Base-by-base conservation (phyloP, 2,797 vertebrate genomes). In the Oreochromis mossambicus region DNA sequence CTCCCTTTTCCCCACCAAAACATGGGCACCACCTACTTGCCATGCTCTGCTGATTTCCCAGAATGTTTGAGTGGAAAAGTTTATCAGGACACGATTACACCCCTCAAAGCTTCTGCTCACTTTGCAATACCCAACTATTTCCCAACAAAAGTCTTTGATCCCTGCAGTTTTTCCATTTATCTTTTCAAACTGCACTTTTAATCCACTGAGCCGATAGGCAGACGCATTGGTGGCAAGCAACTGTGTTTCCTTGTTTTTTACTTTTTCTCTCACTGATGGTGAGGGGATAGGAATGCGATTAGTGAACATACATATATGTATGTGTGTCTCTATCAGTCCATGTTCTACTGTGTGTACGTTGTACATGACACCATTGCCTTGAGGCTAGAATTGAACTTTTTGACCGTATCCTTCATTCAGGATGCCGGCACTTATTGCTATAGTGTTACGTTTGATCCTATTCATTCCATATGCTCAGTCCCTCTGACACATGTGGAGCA, bases 51-150 rank as follows among this genome's bases (percentile, higher is more conserved):
- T 94, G 91, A 92, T 86, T 87, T 80, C 80, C 87, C 85, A 95
- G 89, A 94, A 95, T 93, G 90, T 92, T 89, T 66, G 82, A 94
- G 87, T 87, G 92, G 89, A 94, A 95, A 94, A 90, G 91, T 93
- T 93, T 93, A 93, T 94, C 90, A 48, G 82, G 91, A 89, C 87
- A 87, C 90, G 92, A 94, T 93, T 91, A 90, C 87, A 91, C 82
- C 87, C 86, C 83, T 89, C 73, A 78, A 93, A 92, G 84, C 76
- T 87, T 50, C 79, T 46, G 51, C 51, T 7, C 75, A 78, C n/a
- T 70, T 11, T 10, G 4, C 8, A 43, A 36, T 2, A 73, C 61
- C 81, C 80, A 82, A 75, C 52, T 19, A 11, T 80, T 80, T 83
- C 58, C 82, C 21, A 3, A 51, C 46, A 58, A 48, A 54, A 88